Evolutionary conservation across 2,888 invertebrate genomes (phyloP), one percentile per base, ranked within the genome.

Genomic region (Caenorhabditis sp.): DNA sequence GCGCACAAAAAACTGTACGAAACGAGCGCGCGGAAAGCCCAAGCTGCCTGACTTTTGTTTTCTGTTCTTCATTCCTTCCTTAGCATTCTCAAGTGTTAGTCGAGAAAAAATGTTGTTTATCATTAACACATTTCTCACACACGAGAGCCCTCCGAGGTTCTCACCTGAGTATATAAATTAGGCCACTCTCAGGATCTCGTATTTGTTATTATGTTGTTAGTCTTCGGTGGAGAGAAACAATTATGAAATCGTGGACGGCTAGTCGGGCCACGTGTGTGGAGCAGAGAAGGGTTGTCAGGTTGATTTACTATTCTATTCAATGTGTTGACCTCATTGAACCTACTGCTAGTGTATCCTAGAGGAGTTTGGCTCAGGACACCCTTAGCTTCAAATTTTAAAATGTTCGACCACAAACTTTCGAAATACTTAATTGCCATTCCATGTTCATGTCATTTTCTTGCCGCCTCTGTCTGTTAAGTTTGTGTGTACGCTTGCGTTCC

Each of bases 401-500:
- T 19, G 4, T 47, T 7, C 19, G 19, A 47, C n/a, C 19, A 19
- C 6, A 41, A 41, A 69, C n/a, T 19, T n/a, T 44, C 31, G 22
- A 44, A 44, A 63, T 31, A 41, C 66, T 63, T 77, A 69, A 77
- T 77, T 77, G 77, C 69, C 77, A 77, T 69, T 51, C 31, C 75
- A n/a, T 59, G 12, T 56, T 59, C 26, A 22, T 16, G 44, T 22
- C 49, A 31, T 66, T 28, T 58, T 58, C 41, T 44, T 28, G 47
- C 54, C 49, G 19, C 51, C 31, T 26, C 54, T n/a, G 24, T 19
- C 66, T 58, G 47, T 72, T 72, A 73, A 72, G 64, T 79, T 61
- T 75, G 41, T 59, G 26, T 76, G 76, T 77, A 69, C 61, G 76
- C 76, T 54, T 70, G 69, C 63, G 77, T 77, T 77, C 77, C 69